These are phyloP conservation scores for Trachythela sp. DNA, from an alignment of 64 coral and sea anemone genomes.

Conservation along the genomic window DNA sequence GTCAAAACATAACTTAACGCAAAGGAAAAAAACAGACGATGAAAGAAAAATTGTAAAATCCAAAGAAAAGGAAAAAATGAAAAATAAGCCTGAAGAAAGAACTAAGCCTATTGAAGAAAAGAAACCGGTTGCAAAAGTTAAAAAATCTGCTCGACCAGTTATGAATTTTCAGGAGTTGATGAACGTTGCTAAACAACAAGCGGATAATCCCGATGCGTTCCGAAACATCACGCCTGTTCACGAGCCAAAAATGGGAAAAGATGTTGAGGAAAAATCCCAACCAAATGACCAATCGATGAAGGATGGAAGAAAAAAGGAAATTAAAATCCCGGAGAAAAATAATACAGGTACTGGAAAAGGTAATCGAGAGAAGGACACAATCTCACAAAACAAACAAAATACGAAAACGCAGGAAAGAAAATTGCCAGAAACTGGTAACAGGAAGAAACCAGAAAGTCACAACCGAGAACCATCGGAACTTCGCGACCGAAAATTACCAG, in stretches of 20 bases:
- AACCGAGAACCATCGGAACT: not conserved
- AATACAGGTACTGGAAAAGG: not conserved
- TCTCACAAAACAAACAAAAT: not conserved
- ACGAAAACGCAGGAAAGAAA: not conserved
- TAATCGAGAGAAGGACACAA: not conserved
- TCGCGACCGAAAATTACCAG: not conserved
- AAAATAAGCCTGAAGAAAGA: not conserved
- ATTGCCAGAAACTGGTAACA: not conserved
- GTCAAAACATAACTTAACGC: not conserved
- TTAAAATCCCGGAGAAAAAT: not conserved
- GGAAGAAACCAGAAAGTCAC: not conserved
- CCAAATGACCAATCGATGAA: not conserved
- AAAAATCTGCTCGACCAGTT: not conserved
- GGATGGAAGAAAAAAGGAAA: not conserved
- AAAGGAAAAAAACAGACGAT: not conserved
- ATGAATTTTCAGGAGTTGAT: constrained; percentile 12
- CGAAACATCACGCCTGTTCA: not conserved
- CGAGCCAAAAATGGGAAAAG: not conserved
- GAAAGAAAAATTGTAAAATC: not conserved
- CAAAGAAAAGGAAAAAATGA: not conserved
- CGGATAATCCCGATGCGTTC: constrained; percentile 9
- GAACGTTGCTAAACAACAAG: constrained; percentile 14
- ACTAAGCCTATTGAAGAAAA: not conserved
- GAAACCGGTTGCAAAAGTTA: not conserved
- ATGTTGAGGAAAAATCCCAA: not conserved